These are phyloP conservation scores for Thalpophila matura DNA, from an alignment of 2,888 invertebrate genomes.

Conservation along the genomic window DNA sequence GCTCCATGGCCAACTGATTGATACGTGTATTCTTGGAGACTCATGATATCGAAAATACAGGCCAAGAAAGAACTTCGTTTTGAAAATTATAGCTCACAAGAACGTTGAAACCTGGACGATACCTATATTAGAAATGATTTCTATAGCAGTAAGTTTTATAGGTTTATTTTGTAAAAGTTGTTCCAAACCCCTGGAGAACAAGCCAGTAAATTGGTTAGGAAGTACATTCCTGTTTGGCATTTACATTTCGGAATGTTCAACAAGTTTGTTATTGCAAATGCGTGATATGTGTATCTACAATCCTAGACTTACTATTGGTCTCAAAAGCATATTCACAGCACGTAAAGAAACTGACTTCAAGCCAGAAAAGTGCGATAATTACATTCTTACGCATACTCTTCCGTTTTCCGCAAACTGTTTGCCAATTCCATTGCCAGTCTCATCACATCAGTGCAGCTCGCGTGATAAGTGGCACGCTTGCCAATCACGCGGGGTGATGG, in stretches of 20 bases:
- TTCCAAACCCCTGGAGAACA: no score
- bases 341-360: slow-evolving; percentile 20
- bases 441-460: slow-evolving; percentile 33
- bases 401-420: slow-evolving; percentile 55
- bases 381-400: slow-evolving; percentile 33
- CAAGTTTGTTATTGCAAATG: background rate
- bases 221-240: background rate
- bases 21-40: background rate
- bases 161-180: no score
- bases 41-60: background rate
- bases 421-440: slow-evolving; percentile 45
- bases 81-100: no score
- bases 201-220: no score
- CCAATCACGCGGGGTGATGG: slow-evolving; percentile 69
- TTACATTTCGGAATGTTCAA: background rate
- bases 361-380: slow-evolving; percentile 41
- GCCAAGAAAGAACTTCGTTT: background rate
- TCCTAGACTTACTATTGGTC: background rate
- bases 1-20: slow-evolving; percentile 19
- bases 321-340: slow-evolving; percentile 30
- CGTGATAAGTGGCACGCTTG: slow-evolving; percentile 53
- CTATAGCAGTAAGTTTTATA: no score
- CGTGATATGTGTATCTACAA: background rate
- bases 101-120: no score
- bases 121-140: no score